Evolutionary conservation across 2,113 vertebrate genomes (phyloP), one percentile per base, ranked within the genome.

Genomic region (Xyliphius kryptos): DNA sequence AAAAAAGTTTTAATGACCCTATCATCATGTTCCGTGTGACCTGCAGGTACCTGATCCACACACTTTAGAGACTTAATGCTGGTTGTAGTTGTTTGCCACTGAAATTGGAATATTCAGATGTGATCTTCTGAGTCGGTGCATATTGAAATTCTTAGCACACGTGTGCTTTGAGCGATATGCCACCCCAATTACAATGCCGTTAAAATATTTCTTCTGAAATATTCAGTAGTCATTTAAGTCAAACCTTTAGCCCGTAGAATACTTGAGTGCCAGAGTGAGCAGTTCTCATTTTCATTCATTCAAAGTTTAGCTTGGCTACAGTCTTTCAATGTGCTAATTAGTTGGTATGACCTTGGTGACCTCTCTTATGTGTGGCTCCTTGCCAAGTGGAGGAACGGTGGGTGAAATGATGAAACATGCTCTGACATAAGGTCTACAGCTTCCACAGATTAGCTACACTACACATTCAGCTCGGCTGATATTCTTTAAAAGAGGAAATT

Each of bases 141-240:
- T 64, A 63, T 69, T 69, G 64, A 44, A 57, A 67, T 59, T 59
- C 51, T 64, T 66, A 50, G 56, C 52, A 61, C 62, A n/a, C n/a
- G n/a, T n/a, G n/a, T n/a, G n/a, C n/a, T n/a, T n/a, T n/a, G n/a
- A n/a, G n/a, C n/a, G n/a, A n/a, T 53, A 54, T 16, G 63, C 52
- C 9, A 40, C 53, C 57, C 37, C 14, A 54, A 61, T 61, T 66
- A 58, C 49, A 43, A 51, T 40, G 46, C 46, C 37, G 67, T 62
- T 69, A 62, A 73, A 56, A 69, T 52, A 40, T 19, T 52, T 61
- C 56, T 57, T 56, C 40, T 73, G 58, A 73, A 73, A 73, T 73
- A 73, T 73, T 73, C 51, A 73, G 57, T 62, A 73, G 67, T 61
- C 67, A 66, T 69, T 66, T 69, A 63, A 66, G 59, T 49, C 47